Conservation (phyloP, 2,113 vertebrate genomes). For the Protomyctophum bolini region DNA sequence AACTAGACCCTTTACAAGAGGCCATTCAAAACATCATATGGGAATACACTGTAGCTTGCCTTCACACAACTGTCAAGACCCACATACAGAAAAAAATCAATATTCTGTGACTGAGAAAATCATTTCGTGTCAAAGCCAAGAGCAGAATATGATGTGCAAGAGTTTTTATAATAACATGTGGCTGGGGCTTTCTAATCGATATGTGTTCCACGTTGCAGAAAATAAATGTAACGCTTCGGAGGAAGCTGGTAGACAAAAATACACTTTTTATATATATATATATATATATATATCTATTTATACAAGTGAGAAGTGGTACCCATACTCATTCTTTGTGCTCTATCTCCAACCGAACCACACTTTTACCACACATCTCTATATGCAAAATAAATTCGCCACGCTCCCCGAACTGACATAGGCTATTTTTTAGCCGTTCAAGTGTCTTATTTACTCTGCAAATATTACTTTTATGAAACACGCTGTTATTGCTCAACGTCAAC, state of each 20-base stretch:
- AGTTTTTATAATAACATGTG: conserved; percentile 58
- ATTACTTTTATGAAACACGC: too few species aligned
- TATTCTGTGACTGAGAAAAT: conserved; percentile 17
- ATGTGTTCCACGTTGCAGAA: conserved; percentile 37
- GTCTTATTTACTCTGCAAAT: too few species aligned
- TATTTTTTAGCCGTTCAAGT: too few species aligned
- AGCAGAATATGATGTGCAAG: conserved; percentile 53
- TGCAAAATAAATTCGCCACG: too few species aligned
- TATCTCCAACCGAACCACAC: too few species aligned
- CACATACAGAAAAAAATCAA: conserved; percentile 64
- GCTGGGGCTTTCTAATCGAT: conserved; percentile 55
- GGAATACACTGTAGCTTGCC: conserved; percentile 28
- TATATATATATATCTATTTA: too few species aligned
- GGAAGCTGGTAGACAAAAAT: background rate
- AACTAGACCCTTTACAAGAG: conserved; percentile 16
- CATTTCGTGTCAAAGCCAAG: background rate
- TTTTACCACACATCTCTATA: too few species aligned
- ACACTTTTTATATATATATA: too few species aligned
- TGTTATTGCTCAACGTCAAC: too few species aligned
- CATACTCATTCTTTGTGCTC: too few species aligned
- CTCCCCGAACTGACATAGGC: too few species aligned
- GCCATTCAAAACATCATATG: background rate
- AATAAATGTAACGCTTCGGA: conserved; percentile 39
- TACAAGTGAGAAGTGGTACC: too few species aligned
- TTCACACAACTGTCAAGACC: conserved; percentile 28